Conservation (phyloP, 2,797 vertebrate genomes). For the Lacerta bilineata region DNA sequence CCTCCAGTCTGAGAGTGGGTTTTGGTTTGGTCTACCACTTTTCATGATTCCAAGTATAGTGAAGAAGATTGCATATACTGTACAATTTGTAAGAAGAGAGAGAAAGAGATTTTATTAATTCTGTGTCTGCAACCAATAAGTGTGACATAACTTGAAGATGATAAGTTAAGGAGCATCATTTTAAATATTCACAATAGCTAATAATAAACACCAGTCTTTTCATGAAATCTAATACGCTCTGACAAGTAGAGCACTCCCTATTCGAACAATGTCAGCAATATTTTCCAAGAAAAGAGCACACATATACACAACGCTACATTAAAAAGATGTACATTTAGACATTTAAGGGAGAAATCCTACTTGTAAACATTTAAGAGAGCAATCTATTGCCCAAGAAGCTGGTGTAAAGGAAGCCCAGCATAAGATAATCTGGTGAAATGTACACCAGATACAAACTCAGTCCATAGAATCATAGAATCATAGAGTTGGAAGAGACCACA, state of each 20-base stretch:
- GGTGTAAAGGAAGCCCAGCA: too few species aligned
- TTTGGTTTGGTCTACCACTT: neutral
- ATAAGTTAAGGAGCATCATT: conserved; percentile 36
- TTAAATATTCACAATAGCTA: conserved; percentile 43
- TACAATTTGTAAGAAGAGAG: neutral
- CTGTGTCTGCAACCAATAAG: neutral
- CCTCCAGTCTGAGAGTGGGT: neutral
- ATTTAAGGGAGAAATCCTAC: too few species aligned
- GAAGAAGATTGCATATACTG: neutral
- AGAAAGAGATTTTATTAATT: neutral
- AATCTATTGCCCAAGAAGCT: too few species aligned
- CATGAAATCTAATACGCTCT: neutral
- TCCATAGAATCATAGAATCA: too few species aligned
- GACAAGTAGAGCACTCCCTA: conserved; percentile 30
- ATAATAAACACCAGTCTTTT: conserved; percentile 21
- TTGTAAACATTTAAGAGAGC: conserved; percentile 15
- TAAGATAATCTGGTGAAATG: too few species aligned
- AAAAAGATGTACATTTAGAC: too few species aligned
- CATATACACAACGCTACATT: too few species aligned
- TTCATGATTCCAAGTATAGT: neutral
- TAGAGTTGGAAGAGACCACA: too few species aligned
- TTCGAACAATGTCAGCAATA: conserved; percentile 28
- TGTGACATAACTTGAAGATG: conserved; percentile 11
- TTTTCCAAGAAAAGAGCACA: neutral
- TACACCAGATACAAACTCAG: too few species aligned